Conservation (phyloP, 2,113 vertebrate genomes). For the Lepisosteus osseus region DNA sequence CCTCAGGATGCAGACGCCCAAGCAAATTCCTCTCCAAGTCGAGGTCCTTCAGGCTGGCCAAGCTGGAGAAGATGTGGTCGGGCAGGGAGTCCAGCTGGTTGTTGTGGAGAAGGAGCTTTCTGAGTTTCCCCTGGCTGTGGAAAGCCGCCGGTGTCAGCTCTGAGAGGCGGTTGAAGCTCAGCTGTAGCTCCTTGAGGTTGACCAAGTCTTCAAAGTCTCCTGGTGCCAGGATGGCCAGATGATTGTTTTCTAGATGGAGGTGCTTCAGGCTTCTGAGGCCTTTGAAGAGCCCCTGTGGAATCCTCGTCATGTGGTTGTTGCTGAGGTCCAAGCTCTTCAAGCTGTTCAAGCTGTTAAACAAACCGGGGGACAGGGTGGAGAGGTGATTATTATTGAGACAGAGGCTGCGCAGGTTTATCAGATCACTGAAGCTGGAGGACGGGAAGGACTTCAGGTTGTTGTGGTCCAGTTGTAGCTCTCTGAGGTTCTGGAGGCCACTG, state of each 20-base stretch:
- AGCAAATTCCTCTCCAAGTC: slow-evolving; percentile 53
- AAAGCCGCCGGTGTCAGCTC: slow-evolving; percentile 33
- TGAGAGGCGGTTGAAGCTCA: slow-evolving; percentile 44
- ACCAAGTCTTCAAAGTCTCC: slow-evolving; percentile 27
- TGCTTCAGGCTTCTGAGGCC: slow-evolving; percentile 27
- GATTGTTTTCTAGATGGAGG: slow-evolving; percentile 45
- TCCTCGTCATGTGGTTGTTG: slow-evolving; percentile 33
- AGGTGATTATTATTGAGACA: slow-evolving; percentile 44
- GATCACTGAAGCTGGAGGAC: slow-evolving; percentile 31
- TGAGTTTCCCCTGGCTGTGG: slow-evolving; percentile 32
- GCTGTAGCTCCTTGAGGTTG: slow-evolving; percentile 38
- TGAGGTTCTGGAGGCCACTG: slow-evolving; percentile 29
- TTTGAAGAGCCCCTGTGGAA: slow-evolving; percentile 36
- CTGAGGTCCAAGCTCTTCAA: slow-evolving; percentile 44
- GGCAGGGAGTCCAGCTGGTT: slow-evolving; percentile 40
- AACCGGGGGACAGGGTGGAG: slow-evolving; percentile 21
- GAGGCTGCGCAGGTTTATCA: slow-evolving; percentile 30
- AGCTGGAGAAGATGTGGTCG: slow-evolving; percentile 27
- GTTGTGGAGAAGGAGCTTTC: slow-evolving; percentile 43
- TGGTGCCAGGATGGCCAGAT: slow-evolving; percentile 22
- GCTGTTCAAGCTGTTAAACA: slow-evolving; percentile 34
- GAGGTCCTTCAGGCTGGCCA: slow-evolving; percentile 42
- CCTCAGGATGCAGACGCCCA: slow-evolving; percentile 10
- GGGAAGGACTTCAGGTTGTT: slow-evolving; percentile 44
- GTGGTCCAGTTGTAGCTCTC: slow-evolving; percentile 41